phyloP scores from a whole-genome alignment of 2,797 vertebrate genomes.

The Hephaestus fuliginosus region DNA sequence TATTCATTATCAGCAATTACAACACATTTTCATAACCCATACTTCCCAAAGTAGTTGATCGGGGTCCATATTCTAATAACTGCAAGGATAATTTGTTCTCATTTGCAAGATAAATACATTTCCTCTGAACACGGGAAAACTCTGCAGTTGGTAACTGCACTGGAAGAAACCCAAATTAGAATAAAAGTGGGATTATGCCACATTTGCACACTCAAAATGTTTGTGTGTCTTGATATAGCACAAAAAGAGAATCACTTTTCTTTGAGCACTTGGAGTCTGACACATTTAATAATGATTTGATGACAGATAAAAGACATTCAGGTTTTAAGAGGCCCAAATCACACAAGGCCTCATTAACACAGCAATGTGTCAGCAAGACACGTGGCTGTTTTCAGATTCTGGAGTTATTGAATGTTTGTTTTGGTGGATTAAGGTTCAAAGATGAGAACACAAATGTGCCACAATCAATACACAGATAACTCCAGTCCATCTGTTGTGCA shows the following conservation, averaged over 20 bases:
- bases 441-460: constrained; percentile 18
- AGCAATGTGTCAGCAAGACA: neutral
- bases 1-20: constrained; percentile 55
- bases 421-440: constrained; percentile 40
- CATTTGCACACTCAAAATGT: neutral
- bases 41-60: constrained; percentile 31
- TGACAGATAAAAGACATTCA: neutral
- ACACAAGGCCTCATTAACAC: neutral
- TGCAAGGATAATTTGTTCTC: constrained; percentile 38
- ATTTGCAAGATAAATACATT: constrained; percentile 44
- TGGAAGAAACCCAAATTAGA: neutral
- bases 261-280: neutral
- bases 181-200: neutral
- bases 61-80: constrained; percentile 29
- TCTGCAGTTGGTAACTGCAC: constrained; percentile 2
- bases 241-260: neutral
- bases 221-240: neutral
- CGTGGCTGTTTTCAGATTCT: neutral
- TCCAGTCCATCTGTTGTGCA: constrained; percentile 33
- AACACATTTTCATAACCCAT: constrained; percentile 31
- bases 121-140: constrained; percentile 20
- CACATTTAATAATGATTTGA: neutral
- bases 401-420: neutral
- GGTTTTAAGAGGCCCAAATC: neutral
- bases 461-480: constrained; percentile 40